Evolutionary conservation across 2,113 vertebrate species (phyloP), one percentile per base, ranked within the genome.

Genomic region (Sorex araneus): DNA sequence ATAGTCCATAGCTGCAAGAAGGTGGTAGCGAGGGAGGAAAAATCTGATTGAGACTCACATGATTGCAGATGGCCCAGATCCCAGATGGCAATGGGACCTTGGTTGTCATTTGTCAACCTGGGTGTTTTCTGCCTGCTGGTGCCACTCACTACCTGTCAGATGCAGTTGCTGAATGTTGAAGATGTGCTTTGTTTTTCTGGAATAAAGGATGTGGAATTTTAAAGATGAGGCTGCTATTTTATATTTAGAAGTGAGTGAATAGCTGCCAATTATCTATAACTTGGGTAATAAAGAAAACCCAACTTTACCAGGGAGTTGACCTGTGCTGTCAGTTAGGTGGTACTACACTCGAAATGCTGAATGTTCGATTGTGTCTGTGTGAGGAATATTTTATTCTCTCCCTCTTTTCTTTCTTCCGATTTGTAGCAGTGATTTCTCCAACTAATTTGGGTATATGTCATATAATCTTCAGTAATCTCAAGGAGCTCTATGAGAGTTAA

Each of bases 31-130:
- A 87, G 81, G 25, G 71, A 69, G 57, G 30, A 77, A 2, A 15
- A 83, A 78, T 77, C 66, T 50, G 67, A 3, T 66, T 83, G 57
- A 84, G 87, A 76, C 70, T 66, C 60, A 0, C n/a, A 82, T 87
- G 43, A 75, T 91, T 91, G 83, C 95, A 84, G 63, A 63, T 82
- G 95, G 77, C 90, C 79, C 90, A 36, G 27, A 16, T 92, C 50
- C 88, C 90, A 57, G 69, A 80, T 32, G 84, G 70, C 84, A 36
- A 27, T 18, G 47, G 60, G 23, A n/a, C 67, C 78, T 60, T 95
- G 92, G 93, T 89, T 94, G 94, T 83, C 82, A 34, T 89, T 94
- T 94, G 75, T 94, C 93, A 82, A 57, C 63, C 74, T 43, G 15
- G 19, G 25, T 90, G 67, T 81, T 93, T 89, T 87, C 87, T 94